Base-by-base conservation (phyloP, 1,140 invertebrate genomes). In the Drosophila saltans region DNA sequence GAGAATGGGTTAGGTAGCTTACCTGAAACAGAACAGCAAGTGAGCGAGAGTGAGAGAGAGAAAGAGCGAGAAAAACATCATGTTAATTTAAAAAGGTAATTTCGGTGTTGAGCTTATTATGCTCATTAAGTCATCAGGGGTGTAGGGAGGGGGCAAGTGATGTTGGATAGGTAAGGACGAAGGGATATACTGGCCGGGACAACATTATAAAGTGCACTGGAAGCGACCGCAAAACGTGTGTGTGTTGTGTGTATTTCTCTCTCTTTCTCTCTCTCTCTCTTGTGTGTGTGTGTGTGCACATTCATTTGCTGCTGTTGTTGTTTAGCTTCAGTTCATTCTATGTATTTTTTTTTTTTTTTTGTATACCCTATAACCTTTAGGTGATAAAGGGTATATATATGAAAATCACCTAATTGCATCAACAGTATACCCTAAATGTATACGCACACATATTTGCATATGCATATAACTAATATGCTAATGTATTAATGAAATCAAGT, bases 61-160 rank as follows among this genome's bases (percentile, higher is more conserved):
- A 36, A 5, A 36, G 33, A 36, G 33, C 5, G 36, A 33, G 39
- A 61, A 33, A 43, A n/a, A 71, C 77, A 88, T 84, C 80, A 88
- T 88, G 84, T 89, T 89, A 82, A 89, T 89, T 89, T 89, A 78
- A 89, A 88, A 84, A 89, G 84, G 84, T 89, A 89, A 89, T 89
- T 89, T 89, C 67, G 80, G 84, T 72, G 69, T 63, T 89, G 80
- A 89, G 84, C 84, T 89, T 89, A 89, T 89, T 89, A 89, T 89
- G 75, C 84, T 89, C 84, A 89, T 89, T 89, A 89, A 89, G 84
- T 89, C 84, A 89, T 89, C 84, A 89, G 78, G 55, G 21, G 58
- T 61, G 33, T 21, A 7, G 57, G 4, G 28, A 16, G 11, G 30
- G n/a, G 8, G 56, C 11, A 16, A 24, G 1, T 36, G 33, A 36